Conservation (phyloP, 2,888 invertebrate genomes). For the Cerastis leucographa region DNA sequence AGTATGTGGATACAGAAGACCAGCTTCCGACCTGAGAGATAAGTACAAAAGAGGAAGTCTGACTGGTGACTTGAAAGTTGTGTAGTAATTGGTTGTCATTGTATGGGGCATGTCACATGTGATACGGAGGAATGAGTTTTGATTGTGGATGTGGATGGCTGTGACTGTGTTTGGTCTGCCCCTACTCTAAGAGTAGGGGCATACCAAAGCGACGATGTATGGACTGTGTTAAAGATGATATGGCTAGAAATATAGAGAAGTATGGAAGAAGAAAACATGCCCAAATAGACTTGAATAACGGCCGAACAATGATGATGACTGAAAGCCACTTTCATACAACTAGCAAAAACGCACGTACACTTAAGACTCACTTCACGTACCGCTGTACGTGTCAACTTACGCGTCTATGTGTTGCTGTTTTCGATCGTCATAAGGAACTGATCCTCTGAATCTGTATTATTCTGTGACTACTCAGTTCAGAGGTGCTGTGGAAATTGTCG, state of each 20-base stretch:
- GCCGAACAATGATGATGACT: not conserved
- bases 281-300: not conserved
- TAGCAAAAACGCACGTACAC: not conserved
- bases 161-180: too few relatives aligned
- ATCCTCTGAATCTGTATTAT: not conserved
- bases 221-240: not conserved
- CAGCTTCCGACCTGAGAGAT: not conserved
- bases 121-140: not conserved
- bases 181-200: not conserved
- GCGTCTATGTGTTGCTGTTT: not conserved
- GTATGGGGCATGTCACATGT: not conserved
- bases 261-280: not conserved
- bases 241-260: not conserved
- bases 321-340: not conserved
- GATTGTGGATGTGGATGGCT: not conserved
- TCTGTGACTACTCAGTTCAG: not conserved
- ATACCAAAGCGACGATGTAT: not conserved
- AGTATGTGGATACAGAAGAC: constrained; percentile 2
- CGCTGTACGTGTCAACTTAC: not conserved
- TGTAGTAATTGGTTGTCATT: not conserved
- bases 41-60: not conserved
- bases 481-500: constrained; percentile 49
- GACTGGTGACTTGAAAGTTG: not conserved
- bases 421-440: not conserved
- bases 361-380: too few relatives aligned